Conservation (phyloP, 1,140 invertebrate species). For the Aporrectodea caliginosa region DNA sequence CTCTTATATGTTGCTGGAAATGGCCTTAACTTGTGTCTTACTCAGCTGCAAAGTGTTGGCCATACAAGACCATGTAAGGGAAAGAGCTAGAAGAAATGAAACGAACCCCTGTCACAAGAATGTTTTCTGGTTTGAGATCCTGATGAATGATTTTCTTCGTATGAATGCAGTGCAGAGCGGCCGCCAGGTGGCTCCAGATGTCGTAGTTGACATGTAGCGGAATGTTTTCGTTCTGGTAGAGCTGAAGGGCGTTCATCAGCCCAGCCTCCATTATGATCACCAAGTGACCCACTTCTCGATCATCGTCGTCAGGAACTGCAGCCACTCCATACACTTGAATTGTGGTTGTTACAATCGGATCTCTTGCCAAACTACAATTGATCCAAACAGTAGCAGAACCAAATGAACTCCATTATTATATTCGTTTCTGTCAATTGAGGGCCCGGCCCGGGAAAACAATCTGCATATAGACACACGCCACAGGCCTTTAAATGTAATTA, state of each 20-base stretch:
- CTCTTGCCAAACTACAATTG: conserved; percentile 27
- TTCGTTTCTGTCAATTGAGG: too few relatives aligned
- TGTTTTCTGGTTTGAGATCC: conserved; percentile 49
- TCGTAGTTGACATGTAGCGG: conserved; percentile 28
- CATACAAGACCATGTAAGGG: background rate
- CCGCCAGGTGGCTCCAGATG: conserved; percentile 25
- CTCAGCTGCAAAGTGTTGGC: background rate
- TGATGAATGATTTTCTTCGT: conserved; percentile 43
- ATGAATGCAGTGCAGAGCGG: conserved; percentile 42
- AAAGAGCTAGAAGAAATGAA: background rate
- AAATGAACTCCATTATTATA: background rate
- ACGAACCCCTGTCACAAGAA: conserved; percentile 38
- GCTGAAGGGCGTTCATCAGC: conserved; percentile 31
- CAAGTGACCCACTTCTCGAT: conserved; percentile 27
- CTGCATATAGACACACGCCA: too few relatives aligned
- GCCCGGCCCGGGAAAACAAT: too few relatives aligned
- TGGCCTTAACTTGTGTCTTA: background rate
- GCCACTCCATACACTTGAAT: conserved; percentile 30
- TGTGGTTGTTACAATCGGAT: conserved; percentile 31
- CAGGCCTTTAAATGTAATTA: too few relatives aligned
- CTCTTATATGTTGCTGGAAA: background rate
- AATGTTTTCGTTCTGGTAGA: conserved; percentile 28
- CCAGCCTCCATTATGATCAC: conserved; percentile 33
- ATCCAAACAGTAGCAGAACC: background rate
- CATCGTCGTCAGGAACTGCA: conserved; percentile 20